Conservation (phyloP, 2,797 vertebrate genomes). For the Siniperca scherzeri region DNA sequence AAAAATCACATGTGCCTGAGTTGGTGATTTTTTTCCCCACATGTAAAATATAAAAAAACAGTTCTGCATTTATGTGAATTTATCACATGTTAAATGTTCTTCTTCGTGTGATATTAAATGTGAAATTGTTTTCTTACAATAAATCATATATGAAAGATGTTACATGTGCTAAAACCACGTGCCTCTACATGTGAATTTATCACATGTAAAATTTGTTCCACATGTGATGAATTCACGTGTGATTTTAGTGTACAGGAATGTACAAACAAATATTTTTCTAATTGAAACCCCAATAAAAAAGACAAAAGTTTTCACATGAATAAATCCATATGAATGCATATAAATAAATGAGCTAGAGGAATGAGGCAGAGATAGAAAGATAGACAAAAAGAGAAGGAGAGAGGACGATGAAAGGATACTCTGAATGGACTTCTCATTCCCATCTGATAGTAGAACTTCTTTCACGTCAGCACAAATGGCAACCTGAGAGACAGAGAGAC, state of each 20-base stretch:
- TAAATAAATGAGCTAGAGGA: slow-evolving; percentile 57
- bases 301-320: slow-evolving; percentile 33
- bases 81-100: neutral
- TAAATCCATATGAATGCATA: slow-evolving; percentile 34
- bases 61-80: neutral
- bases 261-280: neutral
- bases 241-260: slow-evolving; percentile 15
- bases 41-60: neutral
- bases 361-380: slow-evolving; percentile 49
- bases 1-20: neutral
- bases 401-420: slow-evolving; percentile 93
- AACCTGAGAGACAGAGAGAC: slow-evolving; percentile 90
- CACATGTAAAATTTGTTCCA: neutral
- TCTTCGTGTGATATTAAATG: neutral
- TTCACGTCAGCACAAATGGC: slow-evolving; percentile 99
- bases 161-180: neutral
- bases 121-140: neutral
- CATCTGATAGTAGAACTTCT: slow-evolving; percentile 99
- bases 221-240: neutral
- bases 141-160: neutral
- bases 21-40: neutral
- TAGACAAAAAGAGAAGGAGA: slow-evolving; percentile 38
- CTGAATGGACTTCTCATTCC: slow-evolving; percentile 99
- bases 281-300: slow-evolving; percentile 30
- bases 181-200: neutral